Percentiles rank a stretch among this genome's conserved stretches.
Conservation (phyloP, 2,797 vertebrate species). For the Helicolenus hilgendorfi region DNA sequence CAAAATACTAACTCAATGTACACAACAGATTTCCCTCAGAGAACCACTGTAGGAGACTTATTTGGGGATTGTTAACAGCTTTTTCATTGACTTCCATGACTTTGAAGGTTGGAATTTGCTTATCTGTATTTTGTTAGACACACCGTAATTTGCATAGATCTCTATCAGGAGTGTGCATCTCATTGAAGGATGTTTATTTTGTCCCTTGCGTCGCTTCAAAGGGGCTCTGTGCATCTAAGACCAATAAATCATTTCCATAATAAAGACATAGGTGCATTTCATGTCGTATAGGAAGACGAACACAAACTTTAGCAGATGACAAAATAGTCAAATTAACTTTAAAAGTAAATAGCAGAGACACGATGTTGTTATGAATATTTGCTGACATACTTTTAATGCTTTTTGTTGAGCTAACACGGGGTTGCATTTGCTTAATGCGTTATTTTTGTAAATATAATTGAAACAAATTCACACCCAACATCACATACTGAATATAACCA, state of each 20-base stretch:
- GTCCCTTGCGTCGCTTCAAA: slow-evolving; percentile 43
- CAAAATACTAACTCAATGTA: slow-evolving; percentile 6
- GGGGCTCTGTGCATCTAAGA: slow-evolving; percentile 11
- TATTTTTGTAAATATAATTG: neutral
- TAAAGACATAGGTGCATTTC: slow-evolving; percentile 1
- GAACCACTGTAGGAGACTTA: neutral
- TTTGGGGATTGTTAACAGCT: slow-evolving; percentile 37
- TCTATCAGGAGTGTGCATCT: slow-evolving; percentile 63
- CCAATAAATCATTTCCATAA: slow-evolving; percentile 34
- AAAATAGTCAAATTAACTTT: neutral
- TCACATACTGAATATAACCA: neutral
- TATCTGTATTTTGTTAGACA: slow-evolving; percentile 74
- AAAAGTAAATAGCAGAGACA: neutral
- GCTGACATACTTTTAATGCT: neutral
- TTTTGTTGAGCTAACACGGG: neutral
- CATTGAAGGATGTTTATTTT: slow-evolving; percentile 50
- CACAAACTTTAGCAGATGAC: neutral
- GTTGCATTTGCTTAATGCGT: neutral
- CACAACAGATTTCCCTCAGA: neutral
- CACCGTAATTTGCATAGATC: slow-evolving; percentile 75
- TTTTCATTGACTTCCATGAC: slow-evolving; percentile 66
- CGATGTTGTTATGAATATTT: neutral
- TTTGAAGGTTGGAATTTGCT: slow-evolving; percentile 74
- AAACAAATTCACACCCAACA: neutral
- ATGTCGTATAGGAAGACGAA: neutral